Base-by-base conservation (phyloP, 2,113 vertebrate genomes). In the Fregata magnificens region DNA sequence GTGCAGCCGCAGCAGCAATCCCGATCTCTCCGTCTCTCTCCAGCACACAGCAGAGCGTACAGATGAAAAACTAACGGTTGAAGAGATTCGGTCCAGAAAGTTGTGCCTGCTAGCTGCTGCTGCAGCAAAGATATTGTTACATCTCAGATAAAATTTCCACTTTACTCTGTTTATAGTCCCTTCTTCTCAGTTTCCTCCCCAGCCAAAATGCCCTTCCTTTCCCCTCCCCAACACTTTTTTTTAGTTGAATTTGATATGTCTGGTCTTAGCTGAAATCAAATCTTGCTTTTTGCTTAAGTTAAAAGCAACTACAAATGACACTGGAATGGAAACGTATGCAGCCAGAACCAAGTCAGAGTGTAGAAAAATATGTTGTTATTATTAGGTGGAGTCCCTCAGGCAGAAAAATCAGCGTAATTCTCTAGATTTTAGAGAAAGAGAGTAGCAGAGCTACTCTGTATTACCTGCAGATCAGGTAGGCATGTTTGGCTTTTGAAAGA, bases 171-270 rank as follows among this genome's bases (percentile, higher is more conserved):
- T 89, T 62, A 21, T 42, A 88, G 50, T 80, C 50, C 40, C 55
- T 78, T 94, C 86, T 78, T 47, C 73, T 91, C 49, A 2, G 69
- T 87, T 91, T 93, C 49, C 82, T 77, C 58, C 49, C 14, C 76
- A 78, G 91, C 50, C 86, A 93, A 91, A 93, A 62, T 47, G 78
- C 16, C n/a, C 62, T 95, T 96, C 84, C 84, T 76, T 91, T 91
- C 70, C 80, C 83, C 49, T 91, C 58, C 78, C 38, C 55, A 66
- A 9, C n/a, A 10, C 25, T 38, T 76, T 52, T 81, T 82, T 93
- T 42, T 0, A 66, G 69, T 69, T 67, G 73, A 95, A 93, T 92
- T 94, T 95, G 90, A 87, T 95, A 94, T 5, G 63, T 65, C 96
- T 86, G 66, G 24, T 90, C 42, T 73, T 19, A 72, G 86, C 73